A percentile compares a stretch with the other conserved stretches of the same genome.
Evolutionary conservation across 1,140 invertebrate species (phyloP).

Genomic region (Subanguina moxae): DNA sequence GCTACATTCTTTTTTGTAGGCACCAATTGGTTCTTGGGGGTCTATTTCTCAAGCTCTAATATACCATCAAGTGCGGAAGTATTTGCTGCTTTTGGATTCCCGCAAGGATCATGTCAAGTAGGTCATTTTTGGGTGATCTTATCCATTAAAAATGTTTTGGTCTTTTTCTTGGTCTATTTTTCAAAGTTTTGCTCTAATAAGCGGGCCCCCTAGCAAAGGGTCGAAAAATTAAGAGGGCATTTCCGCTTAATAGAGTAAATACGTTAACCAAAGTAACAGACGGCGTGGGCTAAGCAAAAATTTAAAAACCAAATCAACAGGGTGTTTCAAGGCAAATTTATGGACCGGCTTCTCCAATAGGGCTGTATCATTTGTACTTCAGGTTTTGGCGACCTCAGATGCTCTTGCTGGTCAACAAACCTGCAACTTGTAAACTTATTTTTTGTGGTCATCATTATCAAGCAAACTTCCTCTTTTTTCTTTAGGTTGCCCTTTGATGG

Average conservation of each 20-base stretch:
- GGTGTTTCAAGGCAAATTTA: slow-evolving; percentile 10
- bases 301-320: too few species aligned
- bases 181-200: too few species aligned
- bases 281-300: too few species aligned
- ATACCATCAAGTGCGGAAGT: slow-evolving; percentile 97
- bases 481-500: slow-evolving; percentile 76
- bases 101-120: slow-evolving; percentile 83
- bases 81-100: slow-evolving; percentile 86
- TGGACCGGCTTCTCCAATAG: too few species aligned
- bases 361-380: too few species aligned
- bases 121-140: background rate
- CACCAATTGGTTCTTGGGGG: slow-evolving; percentile 84
- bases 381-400: slow-evolving; percentile 99
- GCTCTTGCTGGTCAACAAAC: slow-evolving; percentile 82
- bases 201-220: too few species aligned
- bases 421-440: slow-evolving; percentile 67
- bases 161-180: background rate
- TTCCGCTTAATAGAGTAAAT: too few species aligned
- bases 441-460: too few species aligned
- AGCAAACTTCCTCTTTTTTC: too few species aligned
- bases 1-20: slow-evolving; percentile 62
- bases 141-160: background rate
- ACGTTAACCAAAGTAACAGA: too few species aligned
- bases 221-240: too few species aligned
- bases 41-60: slow-evolving; percentile 96